These are phyloP conservation scores for Lasioglossum baleicum DNA, from an alignment of 1,140 invertebrate genomes.

Conservation along the genomic window DNA sequence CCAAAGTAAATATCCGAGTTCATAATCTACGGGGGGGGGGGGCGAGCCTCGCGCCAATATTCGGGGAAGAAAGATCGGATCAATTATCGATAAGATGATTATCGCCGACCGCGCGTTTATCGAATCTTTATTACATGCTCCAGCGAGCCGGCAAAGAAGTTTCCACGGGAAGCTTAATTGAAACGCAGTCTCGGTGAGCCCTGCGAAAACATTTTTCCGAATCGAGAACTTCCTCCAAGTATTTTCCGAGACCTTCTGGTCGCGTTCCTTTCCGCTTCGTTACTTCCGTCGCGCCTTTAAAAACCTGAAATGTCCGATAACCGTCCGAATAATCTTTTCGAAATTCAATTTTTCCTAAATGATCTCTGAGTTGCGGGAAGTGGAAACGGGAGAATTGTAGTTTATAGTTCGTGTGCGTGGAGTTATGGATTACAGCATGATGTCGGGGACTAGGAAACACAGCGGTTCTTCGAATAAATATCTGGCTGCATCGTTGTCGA, in stretches of 20 bases:
- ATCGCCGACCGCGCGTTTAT: neutral
- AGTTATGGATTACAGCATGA: neutral
- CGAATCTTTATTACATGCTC: neutral
- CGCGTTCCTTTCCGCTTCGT: neutral
- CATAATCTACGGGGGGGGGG: neutral
- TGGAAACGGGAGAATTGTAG: neutral
- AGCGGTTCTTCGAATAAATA: neutral
- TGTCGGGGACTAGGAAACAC: neutral
- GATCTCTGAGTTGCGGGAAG: neutral
- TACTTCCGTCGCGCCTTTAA: neutral
- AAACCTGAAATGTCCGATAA: too few relatives aligned
- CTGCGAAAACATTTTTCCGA: neutral
- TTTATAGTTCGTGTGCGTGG: neutral
- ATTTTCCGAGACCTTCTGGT: neutral
- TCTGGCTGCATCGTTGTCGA: constrained; percentile 19
- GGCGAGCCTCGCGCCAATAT: too few relatives aligned
- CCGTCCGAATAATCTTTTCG: too few relatives aligned
- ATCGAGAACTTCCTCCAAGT: neutral
- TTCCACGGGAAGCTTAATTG: neutral
- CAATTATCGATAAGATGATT: constrained; percentile 1
- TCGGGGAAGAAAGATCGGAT: neutral
- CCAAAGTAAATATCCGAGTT: neutral
- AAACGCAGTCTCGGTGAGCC: neutral
- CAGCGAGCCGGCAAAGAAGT: neutral
- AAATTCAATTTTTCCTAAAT: too few relatives aligned